phyloP scores from a whole-genome alignment of 2,888 invertebrate species.

The Cyclophora albipunctata region DNA sequence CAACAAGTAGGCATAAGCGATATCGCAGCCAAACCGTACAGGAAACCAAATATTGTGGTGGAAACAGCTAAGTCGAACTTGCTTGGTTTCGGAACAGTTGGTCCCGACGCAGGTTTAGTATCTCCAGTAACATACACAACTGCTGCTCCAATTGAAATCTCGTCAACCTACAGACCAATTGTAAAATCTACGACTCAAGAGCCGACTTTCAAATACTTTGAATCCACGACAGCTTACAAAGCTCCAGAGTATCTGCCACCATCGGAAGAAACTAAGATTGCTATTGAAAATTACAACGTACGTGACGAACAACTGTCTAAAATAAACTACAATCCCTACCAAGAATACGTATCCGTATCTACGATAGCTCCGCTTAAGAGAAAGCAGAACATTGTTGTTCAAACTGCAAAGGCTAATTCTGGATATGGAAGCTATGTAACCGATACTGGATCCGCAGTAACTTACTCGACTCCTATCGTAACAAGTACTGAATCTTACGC shows the following conservation, averaged over 20 bases:
- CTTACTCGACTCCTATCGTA: constrained; percentile 45
- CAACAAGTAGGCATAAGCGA: constrained; percentile 33
- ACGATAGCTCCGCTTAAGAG: constrained; percentile 35
- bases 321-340: constrained; percentile 41
- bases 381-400: constrained; percentile 55
- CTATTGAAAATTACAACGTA: constrained; percentile 37
- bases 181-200: constrained; percentile 34
- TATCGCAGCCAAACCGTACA: constrained; percentile 33
- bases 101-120: constrained; percentile 61
- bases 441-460: constrained; percentile 50
- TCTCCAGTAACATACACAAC: constrained; percentile 50
- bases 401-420: constrained; percentile 54
- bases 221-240: constrained; percentile 43
- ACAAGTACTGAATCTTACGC: constrained; percentile 38
- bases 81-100: constrained; percentile 64
- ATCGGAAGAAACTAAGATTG: constrained; percentile 32
- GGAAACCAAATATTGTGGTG: constrained; percentile 61
- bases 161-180: constrained; percentile 38
- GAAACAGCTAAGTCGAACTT: constrained; percentile 59
- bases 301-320: constrained; percentile 26
- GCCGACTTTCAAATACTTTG: constrained; percentile 33
- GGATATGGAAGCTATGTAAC: constrained; percentile 52
- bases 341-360: constrained; percentile 32
- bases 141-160: constrained; percentile 37
- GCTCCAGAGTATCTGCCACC: constrained; percentile 59